These are phyloP conservation scores for Calonectris borealis DNA, from an alignment of 2,113 vertebrate genomes.

Conservation along the genomic window DNA sequence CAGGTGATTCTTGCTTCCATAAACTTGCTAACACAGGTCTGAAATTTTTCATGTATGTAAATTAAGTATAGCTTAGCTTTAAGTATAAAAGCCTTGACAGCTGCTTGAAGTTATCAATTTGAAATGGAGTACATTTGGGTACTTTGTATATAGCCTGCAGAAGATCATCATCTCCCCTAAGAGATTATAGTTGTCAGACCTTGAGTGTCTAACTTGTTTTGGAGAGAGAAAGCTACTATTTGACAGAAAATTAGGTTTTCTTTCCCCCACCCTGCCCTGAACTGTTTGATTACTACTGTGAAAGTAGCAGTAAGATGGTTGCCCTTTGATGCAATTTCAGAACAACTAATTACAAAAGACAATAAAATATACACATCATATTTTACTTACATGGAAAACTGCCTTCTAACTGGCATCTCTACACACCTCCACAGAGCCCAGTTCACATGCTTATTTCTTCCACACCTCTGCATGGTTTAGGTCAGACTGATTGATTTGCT, in stretches of 20 bases:
- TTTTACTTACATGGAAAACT: neutral
- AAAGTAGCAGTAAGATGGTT: neutral
- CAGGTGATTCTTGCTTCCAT: neutral
- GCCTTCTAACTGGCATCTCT: neutral
- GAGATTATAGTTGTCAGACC: neutral
- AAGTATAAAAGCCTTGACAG: neutral
- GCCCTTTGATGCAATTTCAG: neutral
- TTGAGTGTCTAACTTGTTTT: neutral
- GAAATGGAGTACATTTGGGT: neutral
- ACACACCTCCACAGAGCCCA: neutral
- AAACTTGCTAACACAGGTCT: neutral
- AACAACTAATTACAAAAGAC: neutral
- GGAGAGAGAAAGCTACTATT: neutral
- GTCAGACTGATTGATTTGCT: neutral
- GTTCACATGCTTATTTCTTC: neutral
- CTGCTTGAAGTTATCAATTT: neutral
- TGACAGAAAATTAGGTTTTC: neutral
- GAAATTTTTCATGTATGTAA: neutral
- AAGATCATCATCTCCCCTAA: neutral
- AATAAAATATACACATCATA: neutral
- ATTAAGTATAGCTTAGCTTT: neutral
- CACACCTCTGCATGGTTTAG: neutral
- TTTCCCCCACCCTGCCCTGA: accelerated
- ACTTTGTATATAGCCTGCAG: neutral
- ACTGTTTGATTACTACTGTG: neutral